Conservation (phyloP, 2,113 vertebrate genomes). For the Hystrix brachyura region DNA sequence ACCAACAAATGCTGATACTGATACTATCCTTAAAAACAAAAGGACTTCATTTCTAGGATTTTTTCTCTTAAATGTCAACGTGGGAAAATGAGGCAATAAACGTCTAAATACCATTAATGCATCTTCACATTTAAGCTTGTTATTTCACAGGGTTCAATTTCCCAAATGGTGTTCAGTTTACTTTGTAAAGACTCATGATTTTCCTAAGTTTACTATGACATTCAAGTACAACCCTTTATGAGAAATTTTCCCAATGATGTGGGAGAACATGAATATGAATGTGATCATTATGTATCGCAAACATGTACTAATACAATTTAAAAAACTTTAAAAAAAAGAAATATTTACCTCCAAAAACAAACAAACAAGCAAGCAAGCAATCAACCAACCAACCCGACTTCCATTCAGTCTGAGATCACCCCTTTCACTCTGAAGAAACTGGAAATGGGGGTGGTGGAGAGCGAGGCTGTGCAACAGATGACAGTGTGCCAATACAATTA, state of each 20-base stretch:
- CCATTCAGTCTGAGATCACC: conserved; percentile 70
- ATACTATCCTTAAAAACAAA: conserved; percentile 56
- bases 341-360: background rate
- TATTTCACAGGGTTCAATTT: conserved; percentile 50
- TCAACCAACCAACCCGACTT: conserved; percentile 24
- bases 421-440: conserved; percentile 50
- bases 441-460: background rate
- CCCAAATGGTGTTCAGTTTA: conserved; percentile 59
- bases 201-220: conserved; percentile 73
- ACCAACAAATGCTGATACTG: background rate
- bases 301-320: background rate
- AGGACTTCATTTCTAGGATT: background rate
- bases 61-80: conserved; percentile 27
- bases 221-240: conserved; percentile 39
- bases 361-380: background rate
- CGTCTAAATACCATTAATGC: background rate
- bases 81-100: conserved; percentile 46
- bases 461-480: background rate
- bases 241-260: conserved; percentile 62
- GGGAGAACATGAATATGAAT: conserved; percentile 72
- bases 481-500: conserved; percentile 30
- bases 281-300: background rate
- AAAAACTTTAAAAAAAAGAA: background rate
- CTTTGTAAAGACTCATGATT: conserved; percentile 60
- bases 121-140: conserved; percentile 53